Percentiles rank a stretch among this genome's conserved stretches.
Conservation (phyloP, 2,113 vertebrate species). For the Synodontis membranacea region DNA sequence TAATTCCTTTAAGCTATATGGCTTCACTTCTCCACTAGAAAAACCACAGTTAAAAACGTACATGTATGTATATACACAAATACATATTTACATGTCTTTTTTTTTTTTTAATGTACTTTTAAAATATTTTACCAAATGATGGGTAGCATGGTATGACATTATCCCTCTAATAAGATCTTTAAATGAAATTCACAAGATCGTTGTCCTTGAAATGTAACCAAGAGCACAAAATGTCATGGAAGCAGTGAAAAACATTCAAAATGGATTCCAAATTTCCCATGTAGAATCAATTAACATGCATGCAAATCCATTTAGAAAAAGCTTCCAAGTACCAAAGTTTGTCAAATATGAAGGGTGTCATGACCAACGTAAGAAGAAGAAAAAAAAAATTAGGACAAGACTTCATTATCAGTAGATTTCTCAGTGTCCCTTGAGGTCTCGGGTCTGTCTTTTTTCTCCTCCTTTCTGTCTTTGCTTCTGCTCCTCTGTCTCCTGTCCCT, state of each 20-base stretch:
- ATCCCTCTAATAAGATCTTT: conserved; percentile 22
- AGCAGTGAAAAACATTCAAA: conserved; percentile 31
- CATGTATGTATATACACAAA: conserved; percentile 77
- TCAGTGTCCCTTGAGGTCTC: conserved; percentile 74
- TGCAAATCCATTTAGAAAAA: conserved; percentile 26
- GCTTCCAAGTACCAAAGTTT: conserved; percentile 41
- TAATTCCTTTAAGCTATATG: conserved; percentile 71
- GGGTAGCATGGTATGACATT: conserved; percentile 47
- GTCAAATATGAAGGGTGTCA: conserved; percentile 19
- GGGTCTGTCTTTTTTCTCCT: conserved; percentile 81
- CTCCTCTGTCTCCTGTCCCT: conserved; percentile 54
- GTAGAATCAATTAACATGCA: conserved; percentile 57
- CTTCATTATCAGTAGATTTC: conserved; percentile 70
- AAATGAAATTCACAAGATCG: conserved; percentile 50
- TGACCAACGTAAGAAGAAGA: neutral
- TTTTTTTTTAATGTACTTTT: conserved; percentile 56
- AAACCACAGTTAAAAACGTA: conserved; percentile 77
- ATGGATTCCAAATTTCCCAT: conserved; percentile 41
- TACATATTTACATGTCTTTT: conserved; percentile 77
- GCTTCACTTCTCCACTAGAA: conserved; percentile 77
- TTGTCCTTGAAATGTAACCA: conserved; percentile 37
- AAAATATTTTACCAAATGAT: conserved; percentile 54
- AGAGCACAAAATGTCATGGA: conserved; percentile 46
- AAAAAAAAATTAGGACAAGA: conserved; percentile 54
- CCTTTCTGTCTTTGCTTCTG: conserved; percentile 65